phyloP scores from a whole-genome alignment of 2,113 vertebrate genomes.

The Globicephala melas region DNA sequence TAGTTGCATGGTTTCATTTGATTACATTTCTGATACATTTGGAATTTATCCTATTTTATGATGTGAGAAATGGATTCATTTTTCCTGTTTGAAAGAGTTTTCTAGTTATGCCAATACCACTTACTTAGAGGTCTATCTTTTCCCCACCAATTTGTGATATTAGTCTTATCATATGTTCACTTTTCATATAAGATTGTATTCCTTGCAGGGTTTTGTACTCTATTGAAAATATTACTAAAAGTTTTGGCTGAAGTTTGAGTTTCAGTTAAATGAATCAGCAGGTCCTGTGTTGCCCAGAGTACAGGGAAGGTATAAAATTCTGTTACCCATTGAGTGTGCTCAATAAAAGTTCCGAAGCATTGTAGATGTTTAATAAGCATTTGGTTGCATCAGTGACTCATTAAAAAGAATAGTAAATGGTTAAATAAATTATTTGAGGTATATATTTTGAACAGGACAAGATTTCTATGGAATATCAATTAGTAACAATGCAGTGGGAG shows the following conservation, averaged over 20 bases:
- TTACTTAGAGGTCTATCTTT: background rate
- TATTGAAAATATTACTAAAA: background rate
- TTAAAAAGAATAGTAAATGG: background rate
- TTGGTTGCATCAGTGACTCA: background rate
- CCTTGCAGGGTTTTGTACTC: background rate
- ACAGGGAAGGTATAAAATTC: background rate
- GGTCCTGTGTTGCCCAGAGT: background rate
- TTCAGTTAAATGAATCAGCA: background rate
- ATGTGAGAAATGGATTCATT: background rate
- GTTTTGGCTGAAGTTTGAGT: background rate
- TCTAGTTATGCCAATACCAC: background rate
- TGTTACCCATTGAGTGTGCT: background rate
- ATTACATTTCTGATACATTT: background rate
- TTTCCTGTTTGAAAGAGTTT: slow-evolving; percentile 12
- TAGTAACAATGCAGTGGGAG: background rate
- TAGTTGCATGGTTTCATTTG: background rate
- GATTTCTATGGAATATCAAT: background rate
- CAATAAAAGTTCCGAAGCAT: background rate
- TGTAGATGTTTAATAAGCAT: background rate
- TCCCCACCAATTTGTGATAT: background rate
- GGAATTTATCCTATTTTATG: slow-evolving; percentile 12
- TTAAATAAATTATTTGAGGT: background rate
- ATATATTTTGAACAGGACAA: background rate
- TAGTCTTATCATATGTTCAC: background rate
- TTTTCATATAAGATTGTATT: background rate